These are phyloP conservation scores for Mus caroli DNA, from an alignment of 2,797 vertebrate genomes.

Conservation along the genomic window DNA sequence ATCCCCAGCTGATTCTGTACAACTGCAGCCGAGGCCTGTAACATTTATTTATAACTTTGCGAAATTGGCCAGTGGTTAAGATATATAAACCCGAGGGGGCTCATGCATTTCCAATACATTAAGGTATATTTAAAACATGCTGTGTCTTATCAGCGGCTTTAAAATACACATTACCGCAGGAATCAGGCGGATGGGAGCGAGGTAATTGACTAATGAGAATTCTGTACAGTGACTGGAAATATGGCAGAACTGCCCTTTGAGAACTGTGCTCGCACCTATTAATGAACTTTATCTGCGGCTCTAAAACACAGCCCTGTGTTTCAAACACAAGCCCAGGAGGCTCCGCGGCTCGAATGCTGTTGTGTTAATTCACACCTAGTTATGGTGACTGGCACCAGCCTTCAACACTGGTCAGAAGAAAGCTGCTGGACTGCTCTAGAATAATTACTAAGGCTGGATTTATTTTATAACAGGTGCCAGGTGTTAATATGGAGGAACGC, in stretches of 20 bases:
- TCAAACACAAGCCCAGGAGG: constrained; percentile 79
- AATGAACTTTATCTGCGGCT: constrained; percentile 82
- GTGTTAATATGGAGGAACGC: constrained; percentile 73
- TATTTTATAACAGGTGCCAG: constrained; percentile 73
- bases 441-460: constrained; percentile 76
- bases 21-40: constrained; percentile 79
- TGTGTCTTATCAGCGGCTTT: constrained; percentile 82
- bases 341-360: constrained; percentile 32
- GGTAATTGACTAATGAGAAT: constrained; percentile 86
- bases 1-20: constrained; percentile 82
- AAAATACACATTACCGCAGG: constrained; percentile 80
- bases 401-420: constrained; percentile 81
- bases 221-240: constrained; percentile 84
- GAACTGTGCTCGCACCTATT: constrained; percentile 83
- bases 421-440: constrained; percentile 52
- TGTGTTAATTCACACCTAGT: constrained; percentile 84
- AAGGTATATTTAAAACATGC: constrained; percentile 86
- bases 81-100: constrained; percentile 84
- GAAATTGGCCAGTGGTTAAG: constrained; percentile 84
- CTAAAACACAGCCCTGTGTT: constrained; percentile 79
- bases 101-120: constrained; percentile 83
- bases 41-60: constrained; percentile 86
- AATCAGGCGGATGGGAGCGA: constrained; percentile 71
- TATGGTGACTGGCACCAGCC: constrained; percentile 82
- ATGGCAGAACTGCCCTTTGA: constrained; percentile 83